Conservation (phyloP, 2,888 invertebrate genomes). For the Apodemia duryi region DNA sequence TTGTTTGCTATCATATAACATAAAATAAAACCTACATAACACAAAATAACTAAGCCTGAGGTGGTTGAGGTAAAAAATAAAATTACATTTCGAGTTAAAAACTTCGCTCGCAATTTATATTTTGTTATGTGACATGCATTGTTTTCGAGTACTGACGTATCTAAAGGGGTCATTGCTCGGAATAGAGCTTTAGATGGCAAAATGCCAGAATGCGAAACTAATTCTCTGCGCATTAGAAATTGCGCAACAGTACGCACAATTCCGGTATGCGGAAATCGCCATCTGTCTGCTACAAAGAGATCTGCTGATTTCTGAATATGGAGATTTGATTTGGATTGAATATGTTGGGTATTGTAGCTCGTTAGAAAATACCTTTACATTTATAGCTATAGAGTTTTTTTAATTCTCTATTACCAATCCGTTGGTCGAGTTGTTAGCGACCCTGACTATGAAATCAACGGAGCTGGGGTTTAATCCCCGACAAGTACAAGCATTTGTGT, state of each 20-base stretch:
- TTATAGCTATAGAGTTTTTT: no score
- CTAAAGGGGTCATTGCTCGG: conserved; percentile 57
- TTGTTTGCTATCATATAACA: no score
- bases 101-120: conserved; percentile 18
- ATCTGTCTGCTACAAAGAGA: conserved; percentile 16
- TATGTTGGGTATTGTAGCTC: no score
- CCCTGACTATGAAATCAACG: no score
- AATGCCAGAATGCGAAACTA: conserved; percentile 46
- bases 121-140: conserved; percentile 41
- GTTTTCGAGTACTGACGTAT: conserved; percentile 42
- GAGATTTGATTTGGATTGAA: conserved; percentile 4
- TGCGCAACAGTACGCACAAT: conserved; percentile 40
- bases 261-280: conserved; percentile 38
- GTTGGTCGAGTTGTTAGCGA: no score
- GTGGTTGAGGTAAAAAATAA: not conserved
- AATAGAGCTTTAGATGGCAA: conserved; percentile 52
- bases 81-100: conserved; percentile 14
- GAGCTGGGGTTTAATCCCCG: no score
- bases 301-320: conserved; percentile 12
- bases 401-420: no score
- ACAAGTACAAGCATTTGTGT: no score
- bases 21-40: not conserved
- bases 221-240: conserved; percentile 49
- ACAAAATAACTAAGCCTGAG: not conserved
- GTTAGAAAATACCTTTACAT: no score